A percentile compares a stretch with the other conserved stretches of the same genome.
Evolutionary conservation across 2,797 vertebrate genomes (phyloP).

Genomic region (Hemibagrus guttatus): DNA sequence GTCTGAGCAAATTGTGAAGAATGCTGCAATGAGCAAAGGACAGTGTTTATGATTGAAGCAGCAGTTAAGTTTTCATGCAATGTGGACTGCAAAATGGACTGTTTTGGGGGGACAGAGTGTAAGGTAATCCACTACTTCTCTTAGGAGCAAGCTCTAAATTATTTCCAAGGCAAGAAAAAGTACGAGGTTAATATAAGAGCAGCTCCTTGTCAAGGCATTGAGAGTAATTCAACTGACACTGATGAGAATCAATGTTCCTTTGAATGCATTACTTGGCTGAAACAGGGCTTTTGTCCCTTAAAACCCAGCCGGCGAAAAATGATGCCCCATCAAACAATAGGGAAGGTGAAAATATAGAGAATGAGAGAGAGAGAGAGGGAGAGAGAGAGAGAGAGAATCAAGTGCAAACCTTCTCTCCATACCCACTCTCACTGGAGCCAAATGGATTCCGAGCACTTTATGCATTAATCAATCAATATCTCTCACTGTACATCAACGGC

Average conservation of each 20-base stretch:
- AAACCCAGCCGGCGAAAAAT: conserved; percentile 84
- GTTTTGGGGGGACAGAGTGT: conserved; percentile 43
- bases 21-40: not conserved
- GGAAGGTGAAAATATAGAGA: conserved; percentile 93
- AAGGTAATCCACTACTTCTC: conserved; percentile 38
- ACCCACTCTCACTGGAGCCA: conserved; percentile 95
- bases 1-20: not conserved
- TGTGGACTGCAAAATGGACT: conserved; percentile 37
- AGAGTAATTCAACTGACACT: conserved; percentile 95
- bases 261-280: conserved; percentile 96
- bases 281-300: conserved; percentile 94
- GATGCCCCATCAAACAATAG: conserved; percentile 92
- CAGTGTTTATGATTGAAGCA: conserved; percentile 11
- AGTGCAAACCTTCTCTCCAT: conserved; percentile 84
- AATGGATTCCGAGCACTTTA: conserved; percentile 99
- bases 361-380: conserved; percentile 73
- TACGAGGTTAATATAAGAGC: conserved; percentile 88
- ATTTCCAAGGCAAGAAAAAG: conserved; percentile 67
- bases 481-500: conserved; percentile 97
- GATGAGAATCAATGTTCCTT: conserved; percentile 95
- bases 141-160: conserved; percentile 56
- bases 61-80: not conserved
- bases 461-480: conserved; percentile 99
- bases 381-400: conserved; percentile 51
- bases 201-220: conserved; percentile 90